Conservation (phyloP, 2,113 vertebrate genomes). For the Chascanopsetta lugubris region DNA sequence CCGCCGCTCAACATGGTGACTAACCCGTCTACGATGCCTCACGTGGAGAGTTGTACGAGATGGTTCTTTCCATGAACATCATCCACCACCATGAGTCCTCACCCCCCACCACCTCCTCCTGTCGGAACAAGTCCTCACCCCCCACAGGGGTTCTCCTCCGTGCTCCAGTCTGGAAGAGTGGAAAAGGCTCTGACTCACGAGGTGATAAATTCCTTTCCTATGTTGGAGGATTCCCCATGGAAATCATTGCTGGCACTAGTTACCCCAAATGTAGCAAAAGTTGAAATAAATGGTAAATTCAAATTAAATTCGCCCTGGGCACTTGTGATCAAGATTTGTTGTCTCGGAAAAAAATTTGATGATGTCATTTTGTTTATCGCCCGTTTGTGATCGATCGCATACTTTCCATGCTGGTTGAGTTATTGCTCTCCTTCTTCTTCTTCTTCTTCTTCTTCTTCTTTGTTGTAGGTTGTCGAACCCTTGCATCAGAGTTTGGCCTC, state of each 20-base stretch:
- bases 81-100: constrained; percentile 25
- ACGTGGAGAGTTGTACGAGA: neutral
- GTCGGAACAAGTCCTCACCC: constrained; percentile 60
- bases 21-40: constrained; percentile 30
- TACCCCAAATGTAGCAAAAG: constrained; percentile 28
- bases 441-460: too few relatives aligned
- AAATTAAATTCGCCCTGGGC: constrained; percentile 2
- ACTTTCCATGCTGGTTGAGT: constrained; percentile 54
- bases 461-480: constrained; percentile 45
- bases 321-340: neutral
- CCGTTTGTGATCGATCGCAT: constrained; percentile 16
- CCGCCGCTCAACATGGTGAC: constrained; percentile 18
- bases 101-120: constrained; percentile 21
- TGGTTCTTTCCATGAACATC: constrained; percentile 44
- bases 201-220: constrained; percentile 74
- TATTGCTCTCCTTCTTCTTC: constrained; percentile 23
- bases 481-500: constrained; percentile 61
- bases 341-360: constrained; percentile 2
- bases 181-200: constrained; percentile 71
- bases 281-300: constrained; percentile 21
- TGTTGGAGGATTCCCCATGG: constrained; percentile 72
- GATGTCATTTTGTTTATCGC: neutral
- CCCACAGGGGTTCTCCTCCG: constrained; percentile 58
- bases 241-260: constrained; percentile 49
- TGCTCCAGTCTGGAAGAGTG: constrained; percentile 63